Evolutionary conservation across 2,113 vertebrate genomes (phyloP).

Genomic region (Burhinus oedicnemus): DNA sequence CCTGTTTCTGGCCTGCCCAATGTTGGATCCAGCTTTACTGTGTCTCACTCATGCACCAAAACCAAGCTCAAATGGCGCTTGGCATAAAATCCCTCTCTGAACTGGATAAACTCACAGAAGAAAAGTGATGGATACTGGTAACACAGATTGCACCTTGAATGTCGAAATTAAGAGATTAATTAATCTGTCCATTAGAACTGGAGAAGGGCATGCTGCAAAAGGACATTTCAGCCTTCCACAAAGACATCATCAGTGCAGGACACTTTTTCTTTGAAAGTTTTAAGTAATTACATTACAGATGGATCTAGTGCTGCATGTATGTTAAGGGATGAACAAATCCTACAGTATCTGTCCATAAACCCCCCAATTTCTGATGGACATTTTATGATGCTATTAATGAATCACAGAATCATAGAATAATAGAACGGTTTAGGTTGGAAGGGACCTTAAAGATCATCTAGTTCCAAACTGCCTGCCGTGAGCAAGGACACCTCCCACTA

Average conservation of each 20-base stretch:
- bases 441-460: too few species aligned
- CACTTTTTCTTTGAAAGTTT: not conserved
- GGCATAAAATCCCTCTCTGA: not conserved
- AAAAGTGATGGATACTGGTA: not conserved
- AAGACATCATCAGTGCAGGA: rapidly evolving
- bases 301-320: not conserved
- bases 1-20: not conserved
- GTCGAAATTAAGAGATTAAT: not conserved
- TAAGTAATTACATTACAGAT: not conserved
- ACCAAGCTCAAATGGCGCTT: not conserved
- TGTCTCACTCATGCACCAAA: not conserved
- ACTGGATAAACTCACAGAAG: not conserved
- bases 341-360: not conserved
- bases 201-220: not conserved
- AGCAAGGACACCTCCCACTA: too few species aligned
- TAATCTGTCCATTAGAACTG: not conserved
- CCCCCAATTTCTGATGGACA: not conserved
- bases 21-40: not conserved
- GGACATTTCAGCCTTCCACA: not conserved
- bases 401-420: too few species aligned
- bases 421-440: too few species aligned
- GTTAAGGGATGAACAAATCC: not conserved
- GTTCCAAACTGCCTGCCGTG: too few species aligned
- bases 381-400: not conserved
- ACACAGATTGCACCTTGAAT: not conserved